phyloP scores from a whole-genome alignment of 2,113 vertebrate species.

The Eretmochelys imbricata region DNA sequence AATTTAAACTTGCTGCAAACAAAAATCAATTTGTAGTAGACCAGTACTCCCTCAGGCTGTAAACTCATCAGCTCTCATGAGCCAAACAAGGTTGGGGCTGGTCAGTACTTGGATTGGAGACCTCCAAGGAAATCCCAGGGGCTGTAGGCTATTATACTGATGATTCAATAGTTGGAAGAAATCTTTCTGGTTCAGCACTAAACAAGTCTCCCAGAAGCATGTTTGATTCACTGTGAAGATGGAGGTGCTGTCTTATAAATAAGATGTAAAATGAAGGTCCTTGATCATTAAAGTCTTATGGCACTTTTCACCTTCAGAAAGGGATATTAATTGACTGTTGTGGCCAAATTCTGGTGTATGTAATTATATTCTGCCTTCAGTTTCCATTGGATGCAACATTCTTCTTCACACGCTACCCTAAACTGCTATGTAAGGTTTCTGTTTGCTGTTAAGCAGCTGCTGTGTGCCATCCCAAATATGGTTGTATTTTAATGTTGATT shows the following conservation, averaged over 20 bases:
- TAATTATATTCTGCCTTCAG: background rate
- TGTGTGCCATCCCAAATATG: background rate
- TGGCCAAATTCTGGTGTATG: background rate
- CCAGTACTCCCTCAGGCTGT: slow-evolving; percentile 57
- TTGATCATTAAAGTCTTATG: background rate
- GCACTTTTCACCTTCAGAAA: background rate
- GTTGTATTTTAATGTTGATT: background rate
- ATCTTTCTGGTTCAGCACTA: slow-evolving; percentile 1
- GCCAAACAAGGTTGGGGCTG: slow-evolving; percentile 27
- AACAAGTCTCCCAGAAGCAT: background rate
- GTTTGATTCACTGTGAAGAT: background rate
- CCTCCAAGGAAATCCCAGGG: background rate
- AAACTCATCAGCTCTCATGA: slow-evolving; percentile 37
- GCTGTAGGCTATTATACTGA: slow-evolving; percentile 37
- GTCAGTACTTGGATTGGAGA: slow-evolving; percentile 13
- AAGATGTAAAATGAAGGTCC: slow-evolving; percentile 35
- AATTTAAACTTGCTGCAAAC: slow-evolving; percentile 38
- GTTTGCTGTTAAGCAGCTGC: background rate
- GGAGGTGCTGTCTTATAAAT: background rate
- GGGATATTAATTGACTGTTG: background rate
- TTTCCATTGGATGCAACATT: background rate
- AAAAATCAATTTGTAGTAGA: slow-evolving; percentile 32
- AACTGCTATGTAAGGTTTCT: background rate
- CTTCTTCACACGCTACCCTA: background rate
- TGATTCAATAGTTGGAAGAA: slow-evolving; percentile 51